These are phyloP conservation scores for Acanthurus leucopareius DNA, from an alignment of 2,797 vertebrate genomes.

Conservation along the genomic window DNA sequence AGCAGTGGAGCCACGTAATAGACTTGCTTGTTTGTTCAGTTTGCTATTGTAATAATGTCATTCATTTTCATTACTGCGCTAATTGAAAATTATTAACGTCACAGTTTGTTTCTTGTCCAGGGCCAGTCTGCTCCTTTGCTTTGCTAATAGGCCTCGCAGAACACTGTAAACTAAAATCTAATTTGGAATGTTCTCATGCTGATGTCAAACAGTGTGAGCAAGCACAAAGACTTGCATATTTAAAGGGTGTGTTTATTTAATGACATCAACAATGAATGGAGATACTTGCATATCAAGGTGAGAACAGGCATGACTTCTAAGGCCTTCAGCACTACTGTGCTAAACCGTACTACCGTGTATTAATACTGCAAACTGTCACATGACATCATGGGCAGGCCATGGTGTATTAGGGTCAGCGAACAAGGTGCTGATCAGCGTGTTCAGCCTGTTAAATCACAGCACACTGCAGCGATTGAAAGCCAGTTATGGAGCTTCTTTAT, in stretches of 20 bases:
- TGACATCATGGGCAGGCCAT: slow-evolving; percentile 12
- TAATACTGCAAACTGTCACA: slow-evolving; percentile 17
- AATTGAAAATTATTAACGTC: slow-evolving; percentile 25
- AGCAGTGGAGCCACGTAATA: slow-evolving; percentile 2
- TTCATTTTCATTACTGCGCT: slow-evolving; percentile 38
- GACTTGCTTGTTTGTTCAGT: slow-evolving; percentile 39
- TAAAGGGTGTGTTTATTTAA: slow-evolving; percentile 10
- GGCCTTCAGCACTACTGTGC: not conserved
- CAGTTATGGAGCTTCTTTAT: slow-evolving; percentile 10
- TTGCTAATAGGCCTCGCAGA: slow-evolving; percentile 27
- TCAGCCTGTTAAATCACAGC: slow-evolving; percentile 16
- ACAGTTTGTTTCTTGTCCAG: slow-evolving; percentile 8
- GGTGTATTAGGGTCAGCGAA: slow-evolving; percentile 37
- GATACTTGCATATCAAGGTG: not conserved
- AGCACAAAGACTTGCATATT: not conserved
- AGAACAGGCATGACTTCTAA: not conserved
- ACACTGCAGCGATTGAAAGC: not conserved
- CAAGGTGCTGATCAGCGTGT: slow-evolving; percentile 23
- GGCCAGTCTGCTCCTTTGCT: slow-evolving; percentile 19
- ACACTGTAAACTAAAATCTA: slow-evolving; percentile 15
- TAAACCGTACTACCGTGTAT: slow-evolving; percentile 7
- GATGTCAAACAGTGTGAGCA: slow-evolving; percentile 9
- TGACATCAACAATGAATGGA: not conserved
- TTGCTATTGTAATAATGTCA: slow-evolving; percentile 46
- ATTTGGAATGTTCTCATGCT: slow-evolving; percentile 24